Base-by-base conservation (phyloP, 2,888 invertebrate genomes). In the Mythimna loreyi region DNA sequence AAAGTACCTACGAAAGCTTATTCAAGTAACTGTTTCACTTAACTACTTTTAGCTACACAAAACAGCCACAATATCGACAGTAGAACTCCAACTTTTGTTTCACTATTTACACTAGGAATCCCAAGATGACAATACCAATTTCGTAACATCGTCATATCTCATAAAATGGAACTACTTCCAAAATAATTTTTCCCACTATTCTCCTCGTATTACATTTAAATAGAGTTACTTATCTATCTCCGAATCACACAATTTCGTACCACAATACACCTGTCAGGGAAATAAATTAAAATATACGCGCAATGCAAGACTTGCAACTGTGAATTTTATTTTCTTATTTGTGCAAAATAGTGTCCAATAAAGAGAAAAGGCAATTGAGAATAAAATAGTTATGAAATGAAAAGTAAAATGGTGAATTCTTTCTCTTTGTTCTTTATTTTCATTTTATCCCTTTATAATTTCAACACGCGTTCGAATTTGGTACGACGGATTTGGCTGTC, bases 231-330 rank as follows among this genome's bases (percentile, higher is more conserved):
- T 78, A 78, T 72, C 63, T 60, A 49, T 66, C 64, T 75, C 72
- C 21, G 23, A 50, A 72, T 72, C 61, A 66, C 74, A 62, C 74
- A 66, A 66, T 59, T 75, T 79, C 1, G 63, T 64, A 57, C 60
- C 19, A 47, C 60, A 61, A 50, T 21, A 64, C 50, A 68, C 80
- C 67, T 76, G 72, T 59, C 64, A 45, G 61, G 28, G 50, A 77
- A 81, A 79, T 77, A 77, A 81, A 77, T 77, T 77, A 81, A 76
- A 77, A 78, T 72, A 49, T 67, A 58, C 56, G 60, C 40, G n/a
- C 50, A 50, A 36, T 68, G 72, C 78, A 72, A 57, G 21, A 50
- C 56, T 60, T 55, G 69, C 62, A 53, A 28, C 53, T 9, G 23
- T 30, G 19, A 62, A 64, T 78, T 63, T 58, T 66, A 61, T 79